Percentiles rank a stretch among this genome's conserved stretches.
These are phyloP conservation scores for Drosophila helvetica DNA, from an alignment of 2,888 invertebrate species.

Conservation along the genomic window DNA sequence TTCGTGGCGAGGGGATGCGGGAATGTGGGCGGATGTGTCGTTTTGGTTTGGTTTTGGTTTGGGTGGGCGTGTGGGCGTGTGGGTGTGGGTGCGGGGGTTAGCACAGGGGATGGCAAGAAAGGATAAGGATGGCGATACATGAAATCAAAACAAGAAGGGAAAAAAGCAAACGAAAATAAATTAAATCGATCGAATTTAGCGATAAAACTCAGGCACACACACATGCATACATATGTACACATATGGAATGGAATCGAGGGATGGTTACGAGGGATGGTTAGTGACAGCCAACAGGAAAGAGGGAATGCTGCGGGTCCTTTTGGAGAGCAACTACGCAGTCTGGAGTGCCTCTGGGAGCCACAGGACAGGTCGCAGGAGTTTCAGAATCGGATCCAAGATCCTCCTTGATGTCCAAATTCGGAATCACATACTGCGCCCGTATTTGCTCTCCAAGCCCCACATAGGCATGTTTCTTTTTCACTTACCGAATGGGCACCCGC, in stretches of 20 bases:
- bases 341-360: too few relatives aligned
- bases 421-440: too few relatives aligned
- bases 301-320: neutral
- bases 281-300: conserved; percentile 48
- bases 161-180: conserved; percentile 57
- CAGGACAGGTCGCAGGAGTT: too few relatives aligned
- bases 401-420: too few relatives aligned
- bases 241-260: neutral
- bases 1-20: neutral
- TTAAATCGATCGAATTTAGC: conserved; percentile 59
- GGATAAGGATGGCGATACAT: conserved; percentile 63
- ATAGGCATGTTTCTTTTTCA: neutral
- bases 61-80: neutral
- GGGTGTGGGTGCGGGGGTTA: conserved; percentile 42
- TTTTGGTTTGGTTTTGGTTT: conserved; percentile 1
- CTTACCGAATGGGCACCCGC: conserved; percentile 85
- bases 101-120: conserved; percentile 67
- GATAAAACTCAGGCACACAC: conserved; percentile 8
- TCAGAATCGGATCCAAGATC: too few relatives aligned
- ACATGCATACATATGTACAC: too few relatives aligned
- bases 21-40: conserved; percentile 12
- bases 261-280: conserved; percentile 51
- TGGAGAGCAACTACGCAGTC: neutral
- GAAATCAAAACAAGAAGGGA: conserved; percentile 64
- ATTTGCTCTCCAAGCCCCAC: neutral